Conservation (phyloP, 2,797 vertebrate genomes). For the Silurus aristotelis region DNA sequence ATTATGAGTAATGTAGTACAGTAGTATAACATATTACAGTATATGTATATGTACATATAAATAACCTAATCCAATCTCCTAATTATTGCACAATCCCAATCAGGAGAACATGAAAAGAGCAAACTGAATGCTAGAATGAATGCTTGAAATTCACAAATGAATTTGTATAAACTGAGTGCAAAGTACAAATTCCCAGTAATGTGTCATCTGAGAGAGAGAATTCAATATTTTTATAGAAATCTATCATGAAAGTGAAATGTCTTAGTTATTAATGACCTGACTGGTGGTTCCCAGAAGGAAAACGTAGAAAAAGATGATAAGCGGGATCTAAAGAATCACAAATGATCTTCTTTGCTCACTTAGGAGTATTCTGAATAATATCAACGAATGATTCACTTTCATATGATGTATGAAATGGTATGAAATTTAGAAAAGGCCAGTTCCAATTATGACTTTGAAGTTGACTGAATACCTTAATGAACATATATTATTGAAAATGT, state of each 20-base stretch:
- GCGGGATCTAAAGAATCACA: constrained; percentile 18
- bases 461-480: neutral
- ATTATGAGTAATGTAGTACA: too few relatives aligned
- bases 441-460: neutral
- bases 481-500: neutral
- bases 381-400: constrained; percentile 1
- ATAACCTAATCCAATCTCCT: neutral
- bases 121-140: neutral
- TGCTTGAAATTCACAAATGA: neutral
- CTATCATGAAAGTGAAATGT: neutral
- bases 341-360: constrained; percentile 19
- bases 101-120: too few relatives aligned
- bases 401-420: constrained; percentile 6
- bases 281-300: constrained; percentile 7
- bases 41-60: neutral
- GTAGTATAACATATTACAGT: too few relatives aligned
- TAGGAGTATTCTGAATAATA: constrained; percentile 19
- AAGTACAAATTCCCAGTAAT: neutral
- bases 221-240: constrained; percentile 16
- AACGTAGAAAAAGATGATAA: constrained; percentile 9
- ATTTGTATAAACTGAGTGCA: constrained; percentile 2
- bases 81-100: neutral
- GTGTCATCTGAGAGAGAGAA: neutral
- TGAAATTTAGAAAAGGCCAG: neutral
- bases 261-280: constrained; percentile 27